Evolutionary conservation across 1,140 invertebrate species (phyloP).

Genomic region (Zelostemma sp.): DNA sequence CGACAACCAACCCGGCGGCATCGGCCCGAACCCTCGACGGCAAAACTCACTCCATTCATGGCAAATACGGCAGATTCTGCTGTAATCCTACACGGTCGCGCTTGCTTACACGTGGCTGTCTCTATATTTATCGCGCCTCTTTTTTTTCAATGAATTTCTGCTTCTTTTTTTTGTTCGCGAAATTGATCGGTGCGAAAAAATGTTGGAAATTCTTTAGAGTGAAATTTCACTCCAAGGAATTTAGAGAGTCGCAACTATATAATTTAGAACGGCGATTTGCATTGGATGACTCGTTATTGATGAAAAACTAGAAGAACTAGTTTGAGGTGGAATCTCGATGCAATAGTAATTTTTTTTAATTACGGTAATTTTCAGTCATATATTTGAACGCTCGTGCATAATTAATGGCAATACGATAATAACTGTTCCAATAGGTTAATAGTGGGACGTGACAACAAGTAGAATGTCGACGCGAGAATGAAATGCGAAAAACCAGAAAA

Average conservation of each 20-base stretch:
- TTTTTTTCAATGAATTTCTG: too few species aligned
- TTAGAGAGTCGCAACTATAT: too few species aligned
- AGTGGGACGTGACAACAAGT: background rate
- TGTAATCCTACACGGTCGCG: slow-evolving; percentile 24
- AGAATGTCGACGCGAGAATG: background rate
- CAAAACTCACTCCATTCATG: slow-evolving; percentile 40
- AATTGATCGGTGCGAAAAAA: too few species aligned
- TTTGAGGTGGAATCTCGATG: background rate
- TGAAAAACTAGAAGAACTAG: too few species aligned
- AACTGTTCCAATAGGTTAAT: slow-evolving; percentile 2
- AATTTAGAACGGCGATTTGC: too few species aligned
- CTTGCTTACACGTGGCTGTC: too few species aligned
- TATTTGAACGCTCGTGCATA: background rate
- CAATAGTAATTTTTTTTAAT: background rate
- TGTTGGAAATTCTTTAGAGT: too few species aligned
- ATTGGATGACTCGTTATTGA: too few species aligned
- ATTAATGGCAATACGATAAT: background rate
- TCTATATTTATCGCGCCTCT: too few species aligned
- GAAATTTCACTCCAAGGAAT: too few species aligned
- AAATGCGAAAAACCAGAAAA: background rate
- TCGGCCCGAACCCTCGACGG: slow-evolving; percentile 5
- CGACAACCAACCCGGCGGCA: slow-evolving; percentile 39
- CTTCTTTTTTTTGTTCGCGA: too few species aligned
- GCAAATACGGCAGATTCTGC: slow-evolving; percentile 20
- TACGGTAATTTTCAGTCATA: background rate